Percentiles rank a stretch among this genome's conserved stretches.
These are phyloP conservation scores for Tenthredo amoena DNA, from an alignment of 2,888 invertebrate species.

Conservation along the genomic window DNA sequence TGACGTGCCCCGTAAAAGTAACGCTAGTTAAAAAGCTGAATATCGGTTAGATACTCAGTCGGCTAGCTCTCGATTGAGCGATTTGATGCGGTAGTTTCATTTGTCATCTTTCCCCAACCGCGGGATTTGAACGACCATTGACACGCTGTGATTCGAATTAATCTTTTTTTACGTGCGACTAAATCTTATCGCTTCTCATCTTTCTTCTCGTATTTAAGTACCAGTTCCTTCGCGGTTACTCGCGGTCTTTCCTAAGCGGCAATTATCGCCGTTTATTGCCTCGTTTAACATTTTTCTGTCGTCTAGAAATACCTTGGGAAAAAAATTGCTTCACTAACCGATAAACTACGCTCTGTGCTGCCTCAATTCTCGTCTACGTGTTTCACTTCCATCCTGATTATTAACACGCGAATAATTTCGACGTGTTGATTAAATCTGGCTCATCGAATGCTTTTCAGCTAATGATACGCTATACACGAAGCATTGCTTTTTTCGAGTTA, in stretches of 20 bases:
- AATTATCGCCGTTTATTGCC: conserved; percentile 44
- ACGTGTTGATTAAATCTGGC: background rate
- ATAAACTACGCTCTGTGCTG: background rate
- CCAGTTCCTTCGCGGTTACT: background rate
- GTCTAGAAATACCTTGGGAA: background rate
- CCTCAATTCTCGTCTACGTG: background rate
- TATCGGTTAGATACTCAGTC: conserved; percentile 27
- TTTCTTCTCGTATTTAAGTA: conserved; percentile 15
- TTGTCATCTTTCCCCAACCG: conserved; percentile 37
- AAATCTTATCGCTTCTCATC: conserved; percentile 38
- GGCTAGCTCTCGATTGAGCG: conserved; percentile 35
- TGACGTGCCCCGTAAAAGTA: conserved; percentile 50
- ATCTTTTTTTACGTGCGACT: conserved; percentile 49
- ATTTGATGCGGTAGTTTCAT: conserved; percentile 46
- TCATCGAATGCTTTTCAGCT: background rate
- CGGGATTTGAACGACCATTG: conserved; percentile 35
- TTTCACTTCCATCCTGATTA: background rate
- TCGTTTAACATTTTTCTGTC: conserved; percentile 7
- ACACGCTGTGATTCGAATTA: conserved; percentile 46
- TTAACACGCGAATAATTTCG: background rate
- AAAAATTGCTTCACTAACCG: background rate
- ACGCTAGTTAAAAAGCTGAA: conserved; percentile 47
- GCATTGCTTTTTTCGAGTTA: background rate
- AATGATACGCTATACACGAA: background rate
- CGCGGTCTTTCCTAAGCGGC: conserved; percentile 21